phyloP scores from a whole-genome alignment of 2,888 invertebrate genomes.

The Autographa pulchrina region DNA sequence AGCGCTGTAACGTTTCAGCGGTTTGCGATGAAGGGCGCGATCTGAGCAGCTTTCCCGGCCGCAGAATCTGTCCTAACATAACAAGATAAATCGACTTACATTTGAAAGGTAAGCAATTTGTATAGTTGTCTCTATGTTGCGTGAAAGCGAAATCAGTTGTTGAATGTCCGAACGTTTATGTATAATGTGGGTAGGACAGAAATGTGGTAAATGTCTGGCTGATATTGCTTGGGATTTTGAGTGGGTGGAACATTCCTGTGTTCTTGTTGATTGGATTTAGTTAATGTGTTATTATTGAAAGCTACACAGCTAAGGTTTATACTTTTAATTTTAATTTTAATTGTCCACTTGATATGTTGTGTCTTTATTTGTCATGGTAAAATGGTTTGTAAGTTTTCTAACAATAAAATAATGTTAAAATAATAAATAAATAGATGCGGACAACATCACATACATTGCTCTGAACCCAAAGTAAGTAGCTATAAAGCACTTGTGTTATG shows the following conservation, averaged over 20 bases:
- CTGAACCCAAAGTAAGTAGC: no score
- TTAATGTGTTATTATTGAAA: constrained; percentile 4
- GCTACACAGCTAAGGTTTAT: background rate
- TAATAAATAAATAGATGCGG: no score
- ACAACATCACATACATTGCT: no score
- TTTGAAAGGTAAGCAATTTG: constrained; percentile 84
- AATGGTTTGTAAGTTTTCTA: background rate
- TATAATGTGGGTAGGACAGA: constrained; percentile 56
- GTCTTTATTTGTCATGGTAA: background rate
- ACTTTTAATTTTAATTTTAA: no score
- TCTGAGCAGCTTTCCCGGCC: constrained; percentile 67
- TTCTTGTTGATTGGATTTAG: constrained; percentile 6
- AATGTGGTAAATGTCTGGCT: constrained; percentile 41
- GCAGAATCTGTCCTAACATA: constrained; percentile 71
- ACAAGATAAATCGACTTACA: constrained; percentile 77
- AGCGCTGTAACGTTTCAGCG: constrained; percentile 52
- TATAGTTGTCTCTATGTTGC: constrained; percentile 65
- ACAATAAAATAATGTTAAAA: no score
- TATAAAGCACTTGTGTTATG: no score
- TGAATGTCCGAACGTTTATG: constrained; percentile 58
- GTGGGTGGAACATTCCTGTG: constrained; percentile 37
- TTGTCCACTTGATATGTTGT: background rate
- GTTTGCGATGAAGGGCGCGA: constrained; percentile 64
- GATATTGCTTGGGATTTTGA: constrained; percentile 7
- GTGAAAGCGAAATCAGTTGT: constrained; percentile 69